Evolutionary conservation across 2,888 invertebrate species (phyloP).

Genomic region (Notodonta dromedarius): DNA sequence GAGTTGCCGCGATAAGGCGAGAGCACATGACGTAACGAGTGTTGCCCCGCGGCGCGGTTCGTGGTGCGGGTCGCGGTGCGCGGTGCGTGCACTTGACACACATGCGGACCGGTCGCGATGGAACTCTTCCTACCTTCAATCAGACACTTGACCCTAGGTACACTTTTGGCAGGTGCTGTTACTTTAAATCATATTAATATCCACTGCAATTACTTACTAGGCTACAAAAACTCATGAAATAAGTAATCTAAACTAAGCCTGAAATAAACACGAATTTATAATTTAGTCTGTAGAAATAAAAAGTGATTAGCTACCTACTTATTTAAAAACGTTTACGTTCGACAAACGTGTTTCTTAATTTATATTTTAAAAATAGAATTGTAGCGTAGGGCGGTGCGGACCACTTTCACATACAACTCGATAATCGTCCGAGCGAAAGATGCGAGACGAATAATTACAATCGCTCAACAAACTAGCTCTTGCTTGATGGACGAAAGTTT

Average conservation of each 20-base stretch:
- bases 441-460: conserved; percentile 29
- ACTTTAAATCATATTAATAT: not conserved
- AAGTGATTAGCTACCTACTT: not conserved
- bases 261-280: no score
- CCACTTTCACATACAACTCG: conserved; percentile 30
- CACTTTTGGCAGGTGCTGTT: not conserved
- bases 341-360: not conserved
- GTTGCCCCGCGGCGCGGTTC: conserved; percentile 27
- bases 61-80: no score
- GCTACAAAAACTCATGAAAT: no score
- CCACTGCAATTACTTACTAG: no score
- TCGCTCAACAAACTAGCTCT: conserved; percentile 24
- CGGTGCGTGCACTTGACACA: conserved; percentile 71
- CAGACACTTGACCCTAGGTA: conserved; percentile 11
- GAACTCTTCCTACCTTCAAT: conserved; percentile 61
- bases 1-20: conserved; percentile 44
- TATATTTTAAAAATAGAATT: not conserved
- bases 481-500: conserved; percentile 43
- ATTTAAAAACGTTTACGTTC: no score
- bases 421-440: conserved; percentile 17
- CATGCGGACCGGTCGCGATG: conserved; percentile 57
- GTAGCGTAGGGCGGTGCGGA: conserved; percentile 8
- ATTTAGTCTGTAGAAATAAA: no score
- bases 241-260: no score
- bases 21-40: conserved; percentile 59